Percentiles rank a stretch among this genome's conserved stretches.
Evolutionary conservation across 2,888 invertebrate species (phyloP).

Genomic region (Sicus ferrugineus): DNA sequence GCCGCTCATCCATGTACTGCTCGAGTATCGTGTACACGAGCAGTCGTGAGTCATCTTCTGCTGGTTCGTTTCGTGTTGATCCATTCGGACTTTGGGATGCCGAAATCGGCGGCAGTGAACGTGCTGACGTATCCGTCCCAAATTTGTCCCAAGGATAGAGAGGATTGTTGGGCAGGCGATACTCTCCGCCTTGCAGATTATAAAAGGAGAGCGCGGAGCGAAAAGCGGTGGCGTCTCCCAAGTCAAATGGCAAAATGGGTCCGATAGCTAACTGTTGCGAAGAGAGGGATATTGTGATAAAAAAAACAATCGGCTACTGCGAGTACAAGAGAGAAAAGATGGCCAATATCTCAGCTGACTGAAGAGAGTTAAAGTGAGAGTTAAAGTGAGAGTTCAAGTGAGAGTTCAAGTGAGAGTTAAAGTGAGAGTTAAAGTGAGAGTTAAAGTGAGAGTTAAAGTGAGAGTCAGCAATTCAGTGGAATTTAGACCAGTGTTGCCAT

Average conservation of each 20-base stretch:
- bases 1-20: constrained; percentile 46
- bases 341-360: too few relatives aligned
- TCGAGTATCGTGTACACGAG: constrained; percentile 55
- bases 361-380: too few relatives aligned
- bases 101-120: neutral
- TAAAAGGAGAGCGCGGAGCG: constrained; percentile 51
- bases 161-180: constrained; percentile 52
- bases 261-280: constrained; percentile 46
- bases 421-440: too few relatives aligned
- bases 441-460: too few relatives aligned
- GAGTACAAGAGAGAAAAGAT: too few relatives aligned
- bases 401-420: too few relatives aligned
- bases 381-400: too few relatives aligned
- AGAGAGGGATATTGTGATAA: neutral
- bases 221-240: constrained; percentile 54
- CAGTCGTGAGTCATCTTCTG: constrained; percentile 56
- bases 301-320: too few relatives aligned
- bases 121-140: constrained; percentile 36
- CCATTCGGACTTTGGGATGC: neutral
- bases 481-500: too few relatives aligned
- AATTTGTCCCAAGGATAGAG: constrained; percentile 58
- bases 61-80: too few relatives aligned
- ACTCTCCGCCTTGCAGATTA: constrained; percentile 53
- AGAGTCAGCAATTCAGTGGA: too few relatives aligned
- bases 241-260: constrained; percentile 48